Base-by-base conservation (phyloP, 2,888 invertebrate genomes). In the Eubasilissa splendida region DNA sequence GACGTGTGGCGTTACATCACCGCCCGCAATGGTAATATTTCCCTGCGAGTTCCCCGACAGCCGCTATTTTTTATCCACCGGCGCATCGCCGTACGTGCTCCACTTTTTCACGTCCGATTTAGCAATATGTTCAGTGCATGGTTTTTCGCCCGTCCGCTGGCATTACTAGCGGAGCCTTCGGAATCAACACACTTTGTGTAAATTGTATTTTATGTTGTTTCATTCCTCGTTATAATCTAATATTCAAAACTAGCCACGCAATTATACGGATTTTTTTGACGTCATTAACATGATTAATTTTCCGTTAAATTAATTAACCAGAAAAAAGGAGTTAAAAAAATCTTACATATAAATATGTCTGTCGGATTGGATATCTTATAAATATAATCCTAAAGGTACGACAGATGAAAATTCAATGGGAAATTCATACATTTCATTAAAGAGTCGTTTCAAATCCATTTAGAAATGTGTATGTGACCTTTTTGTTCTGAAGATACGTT, bases 121-220 rank as follows among this genome's bases (percentile, higher is more conserved):
- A 56, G 71, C 71, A 73, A 73, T 73, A 70, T 70, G 70, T 53
- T 70, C 53, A 73, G 71, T 58, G 71, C 56, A 73, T 33, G 56
- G 33, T 58, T 58, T 58, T 58, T 73, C 56, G 14, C 56, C 71
- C n/a, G 56, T 12, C 68, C 68, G 68, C 68, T 52, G 14, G 52
- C n/a, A 68, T 50, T 12, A 63, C 33, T 33, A 63, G 9, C 33
- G 63, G 33, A 22, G 31, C 12, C 42, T 31, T 12, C 63, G 31
- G 11, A 5, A 63, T 10, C 3, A 7, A 42, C 7, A 42, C 3
- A 42, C 4, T 4, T 1, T 42, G 7, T 7, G 7, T 7, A 42
- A 42, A 42, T 42, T 42, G 4, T 42, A 42, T 2, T 42, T 42
- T 4, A 42, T 42, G 4, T 42, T 7, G 42, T 2, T 42, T 1